These are phyloP conservation scores for Odontamblyopus lacepedii DNA, from an alignment of 2,797 vertebrate genomes.

Conservation along the genomic window DNA sequence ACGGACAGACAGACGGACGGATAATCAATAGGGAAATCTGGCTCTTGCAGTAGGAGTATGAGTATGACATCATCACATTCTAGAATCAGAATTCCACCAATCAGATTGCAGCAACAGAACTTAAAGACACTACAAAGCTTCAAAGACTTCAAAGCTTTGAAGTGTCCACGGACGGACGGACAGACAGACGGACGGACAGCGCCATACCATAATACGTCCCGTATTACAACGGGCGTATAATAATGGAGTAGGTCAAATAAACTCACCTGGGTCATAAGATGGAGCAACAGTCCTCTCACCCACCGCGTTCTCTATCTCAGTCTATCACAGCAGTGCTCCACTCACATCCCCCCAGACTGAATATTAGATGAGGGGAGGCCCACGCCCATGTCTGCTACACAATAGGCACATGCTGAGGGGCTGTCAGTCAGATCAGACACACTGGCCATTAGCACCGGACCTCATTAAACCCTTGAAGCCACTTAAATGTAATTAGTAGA, in stretches of 20 bases:
- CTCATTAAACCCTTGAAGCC: slow-evolving; percentile 4
- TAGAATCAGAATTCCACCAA: no score
- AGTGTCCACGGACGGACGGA: no score
- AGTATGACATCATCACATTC: no score
- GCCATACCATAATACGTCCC: no score
- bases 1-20: no score
- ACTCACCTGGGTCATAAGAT: slow-evolving; percentile 59
- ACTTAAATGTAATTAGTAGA: slow-evolving; percentile 21
- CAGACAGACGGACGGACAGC: no score
- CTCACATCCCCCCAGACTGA: slow-evolving; percentile 69
- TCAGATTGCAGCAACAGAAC: no score
- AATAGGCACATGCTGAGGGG: slow-evolving; percentile 50
- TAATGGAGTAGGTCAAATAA: neutral
- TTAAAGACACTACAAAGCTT: no score
- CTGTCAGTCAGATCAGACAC: slow-evolving; percentile 11
- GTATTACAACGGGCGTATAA: no score
- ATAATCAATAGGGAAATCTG: no score
- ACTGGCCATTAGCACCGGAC: slow-evolving; percentile 17
- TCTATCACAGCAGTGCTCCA: slow-evolving; percentile 61
- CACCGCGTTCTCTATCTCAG: slow-evolving; percentile 42
- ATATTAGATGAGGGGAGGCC: slow-evolving; percentile 77
- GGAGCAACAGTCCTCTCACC: slow-evolving; percentile 21
- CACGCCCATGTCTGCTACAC: slow-evolving; percentile 72
- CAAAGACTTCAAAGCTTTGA: no score
- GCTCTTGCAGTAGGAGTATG: no score